Percentiles rank a stretch among this genome's conserved stretches.
Evolutionary conservation across 2,797 vertebrate genomes (phyloP).

Genomic region (Lepilemur septentrionalis): DNA sequence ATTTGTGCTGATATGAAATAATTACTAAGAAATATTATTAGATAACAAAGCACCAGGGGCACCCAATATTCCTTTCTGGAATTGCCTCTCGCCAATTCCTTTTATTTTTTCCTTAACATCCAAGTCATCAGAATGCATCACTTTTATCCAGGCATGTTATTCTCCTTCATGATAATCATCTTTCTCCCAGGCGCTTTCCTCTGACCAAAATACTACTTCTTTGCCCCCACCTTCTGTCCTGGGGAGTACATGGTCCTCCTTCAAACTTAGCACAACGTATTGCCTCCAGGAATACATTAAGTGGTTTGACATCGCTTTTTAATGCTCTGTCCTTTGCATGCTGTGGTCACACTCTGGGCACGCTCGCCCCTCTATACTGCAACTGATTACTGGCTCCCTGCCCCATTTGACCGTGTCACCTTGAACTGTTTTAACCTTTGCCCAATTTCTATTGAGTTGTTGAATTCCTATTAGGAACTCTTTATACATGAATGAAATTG

Average conservation of each 20-base stretch:
- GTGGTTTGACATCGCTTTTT: not conserved
- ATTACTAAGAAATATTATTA: not conserved
- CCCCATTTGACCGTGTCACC: not conserved
- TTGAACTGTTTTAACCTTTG: not conserved
- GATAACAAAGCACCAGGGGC: not conserved
- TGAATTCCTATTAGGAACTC: not conserved
- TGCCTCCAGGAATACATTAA: not conserved
- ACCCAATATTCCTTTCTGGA: not conserved
- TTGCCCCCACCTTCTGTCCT: not conserved
- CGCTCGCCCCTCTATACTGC: too few relatives aligned
- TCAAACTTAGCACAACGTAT: not conserved
- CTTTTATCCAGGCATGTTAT: not conserved
- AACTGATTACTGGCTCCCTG: not conserved
- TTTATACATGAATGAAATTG: not conserved
- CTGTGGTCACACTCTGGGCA: not conserved
- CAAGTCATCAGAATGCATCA: not conserved
- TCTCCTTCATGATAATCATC: not conserved
- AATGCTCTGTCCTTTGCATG: not conserved
- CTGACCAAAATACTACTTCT: not conserved
- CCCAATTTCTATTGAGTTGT: not conserved
- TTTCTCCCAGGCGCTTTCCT: not conserved
- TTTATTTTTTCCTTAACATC: not conserved
- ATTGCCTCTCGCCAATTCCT: not conserved
- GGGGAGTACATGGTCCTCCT: not conserved
- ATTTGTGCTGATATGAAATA: not conserved